Percentiles rank a stretch among this genome's conserved stretches.
Evolutionary conservation across 2,797 vertebrate genomes (phyloP).

Genomic region (Babyrousa celebensis): DNA sequence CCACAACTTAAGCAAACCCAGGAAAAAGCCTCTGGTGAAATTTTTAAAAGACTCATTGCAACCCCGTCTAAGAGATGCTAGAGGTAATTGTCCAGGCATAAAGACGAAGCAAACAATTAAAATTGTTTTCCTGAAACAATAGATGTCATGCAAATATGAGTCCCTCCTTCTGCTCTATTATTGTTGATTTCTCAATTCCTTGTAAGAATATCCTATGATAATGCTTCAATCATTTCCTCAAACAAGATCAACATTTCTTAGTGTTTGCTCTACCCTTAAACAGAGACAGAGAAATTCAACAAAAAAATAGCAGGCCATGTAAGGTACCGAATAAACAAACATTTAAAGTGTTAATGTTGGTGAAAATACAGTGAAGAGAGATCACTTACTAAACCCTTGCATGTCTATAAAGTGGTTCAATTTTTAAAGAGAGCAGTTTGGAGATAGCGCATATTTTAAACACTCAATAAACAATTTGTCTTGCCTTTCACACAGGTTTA

Average conservation of each 20-base stretch:
- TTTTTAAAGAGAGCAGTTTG: conserved; percentile 10
- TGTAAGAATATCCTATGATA: neutral
- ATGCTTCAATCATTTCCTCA: conserved; percentile 24
- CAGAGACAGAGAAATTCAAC: neutral
- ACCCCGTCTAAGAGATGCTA: neutral
- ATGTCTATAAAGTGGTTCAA: neutral
- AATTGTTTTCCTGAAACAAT: neutral
- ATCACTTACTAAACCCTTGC: neutral
- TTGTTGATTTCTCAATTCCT: conserved; percentile 1
- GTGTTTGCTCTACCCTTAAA: neutral
- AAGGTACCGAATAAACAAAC: neutral
- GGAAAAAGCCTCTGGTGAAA: conserved; percentile 19
- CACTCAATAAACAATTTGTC: neutral
- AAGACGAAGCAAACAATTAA: conserved; percentile 39
- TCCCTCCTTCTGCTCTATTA: neutral
- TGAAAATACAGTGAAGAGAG: neutral
- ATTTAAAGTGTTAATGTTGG: conserved; percentile 50
- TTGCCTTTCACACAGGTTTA: neutral
- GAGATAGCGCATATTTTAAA: neutral
- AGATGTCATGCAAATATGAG: neutral
- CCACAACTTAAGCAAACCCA: conserved; percentile 59
- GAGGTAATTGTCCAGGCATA: neutral
- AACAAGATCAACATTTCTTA: conserved; percentile 47
- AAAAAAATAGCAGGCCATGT: neutral
- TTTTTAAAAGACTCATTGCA: conserved; percentile 31